Evolutionary conservation across 2,888 invertebrate genomes (phyloP).

Genomic region (Lasioglossum lativentre): DNA sequence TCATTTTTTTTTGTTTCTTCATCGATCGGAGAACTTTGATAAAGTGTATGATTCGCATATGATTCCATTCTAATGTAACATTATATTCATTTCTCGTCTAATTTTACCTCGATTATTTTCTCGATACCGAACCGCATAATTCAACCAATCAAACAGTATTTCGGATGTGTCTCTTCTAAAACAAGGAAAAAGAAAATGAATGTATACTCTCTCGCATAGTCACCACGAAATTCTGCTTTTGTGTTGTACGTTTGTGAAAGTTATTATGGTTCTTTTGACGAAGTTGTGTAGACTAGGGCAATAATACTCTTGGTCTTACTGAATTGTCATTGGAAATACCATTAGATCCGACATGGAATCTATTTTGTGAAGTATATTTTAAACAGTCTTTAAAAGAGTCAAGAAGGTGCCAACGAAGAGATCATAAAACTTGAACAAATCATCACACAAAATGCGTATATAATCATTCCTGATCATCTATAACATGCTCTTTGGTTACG

Average conservation of each 20-base stretch:
- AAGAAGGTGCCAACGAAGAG: conserved; percentile 37
- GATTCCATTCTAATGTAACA: conserved; percentile 59
- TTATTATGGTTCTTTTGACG: conserved; percentile 54
- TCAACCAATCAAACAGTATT: conserved; percentile 51
- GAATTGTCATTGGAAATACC: conserved; percentile 65
- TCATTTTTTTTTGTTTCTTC: conserved; percentile 35
- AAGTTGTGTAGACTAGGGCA: conserved; percentile 55
- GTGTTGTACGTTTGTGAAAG: conserved; percentile 50
- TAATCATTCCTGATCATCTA: conserved; percentile 45
- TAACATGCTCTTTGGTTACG: conserved; percentile 6
- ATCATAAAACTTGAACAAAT: conserved; percentile 16
- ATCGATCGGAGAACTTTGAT: conserved; percentile 42
- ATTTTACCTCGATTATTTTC: conserved; percentile 52
- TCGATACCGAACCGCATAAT: conserved; percentile 56
- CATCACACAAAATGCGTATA: conserved; percentile 10
- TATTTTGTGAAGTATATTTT: conserved; percentile 70
- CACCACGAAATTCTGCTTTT: conserved; percentile 50
- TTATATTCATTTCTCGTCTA: conserved; percentile 39
- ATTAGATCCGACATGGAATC: conserved; percentile 65
- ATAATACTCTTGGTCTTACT: conserved; percentile 51
- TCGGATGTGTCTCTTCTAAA: conserved; percentile 52
- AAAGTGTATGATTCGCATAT: conserved; percentile 56
- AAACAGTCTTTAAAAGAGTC: conserved; percentile 69
- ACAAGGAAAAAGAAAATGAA: conserved; percentile 31
- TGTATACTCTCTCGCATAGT: conserved; percentile 52